These are phyloP conservation scores for Falco berigora DNA, from an alignment of 2,797 vertebrate genomes.

Conservation along the genomic window DNA sequence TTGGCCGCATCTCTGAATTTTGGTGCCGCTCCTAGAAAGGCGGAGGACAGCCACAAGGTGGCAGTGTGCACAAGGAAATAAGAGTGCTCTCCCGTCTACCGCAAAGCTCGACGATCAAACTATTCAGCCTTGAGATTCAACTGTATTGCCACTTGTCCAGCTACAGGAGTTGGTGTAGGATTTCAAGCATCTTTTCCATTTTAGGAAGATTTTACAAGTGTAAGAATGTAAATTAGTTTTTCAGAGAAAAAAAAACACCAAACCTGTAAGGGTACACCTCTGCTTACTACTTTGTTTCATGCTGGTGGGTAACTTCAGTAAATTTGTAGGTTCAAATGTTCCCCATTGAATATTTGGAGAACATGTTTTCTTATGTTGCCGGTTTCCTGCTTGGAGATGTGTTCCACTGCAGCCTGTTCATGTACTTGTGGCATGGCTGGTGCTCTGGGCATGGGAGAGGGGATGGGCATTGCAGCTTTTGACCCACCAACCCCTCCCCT, in stretches of 20 bases:
- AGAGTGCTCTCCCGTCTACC: background rate
- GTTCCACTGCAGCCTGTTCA: background rate
- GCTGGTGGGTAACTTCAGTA: background rate
- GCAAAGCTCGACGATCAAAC: accelerated
- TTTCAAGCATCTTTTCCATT: background rate
- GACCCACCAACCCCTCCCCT: accelerated
- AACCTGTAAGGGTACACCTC: background rate
- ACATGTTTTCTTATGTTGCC: background rate
- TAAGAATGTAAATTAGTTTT: background rate
- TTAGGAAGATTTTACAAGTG: background rate
- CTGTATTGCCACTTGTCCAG: background rate
- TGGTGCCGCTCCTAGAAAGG: background rate
- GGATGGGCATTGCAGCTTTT: background rate
- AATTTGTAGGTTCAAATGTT: background rate
- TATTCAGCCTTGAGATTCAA: background rate
- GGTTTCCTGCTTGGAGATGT: background rate
- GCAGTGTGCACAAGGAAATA: conserved; percentile 69
- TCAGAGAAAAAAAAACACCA: too few relatives aligned
- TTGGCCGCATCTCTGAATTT: background rate
- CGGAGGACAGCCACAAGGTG: conserved; percentile 59
- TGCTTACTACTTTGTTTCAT: accelerated
- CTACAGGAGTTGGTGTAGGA: background rate
- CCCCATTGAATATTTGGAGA: background rate
- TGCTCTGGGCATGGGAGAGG: background rate
- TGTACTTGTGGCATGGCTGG: accelerated